phyloP scores from a whole-genome alignment of 35 echinoderm and acorn worm species.

The Eucidaris tribuloides region DNA sequence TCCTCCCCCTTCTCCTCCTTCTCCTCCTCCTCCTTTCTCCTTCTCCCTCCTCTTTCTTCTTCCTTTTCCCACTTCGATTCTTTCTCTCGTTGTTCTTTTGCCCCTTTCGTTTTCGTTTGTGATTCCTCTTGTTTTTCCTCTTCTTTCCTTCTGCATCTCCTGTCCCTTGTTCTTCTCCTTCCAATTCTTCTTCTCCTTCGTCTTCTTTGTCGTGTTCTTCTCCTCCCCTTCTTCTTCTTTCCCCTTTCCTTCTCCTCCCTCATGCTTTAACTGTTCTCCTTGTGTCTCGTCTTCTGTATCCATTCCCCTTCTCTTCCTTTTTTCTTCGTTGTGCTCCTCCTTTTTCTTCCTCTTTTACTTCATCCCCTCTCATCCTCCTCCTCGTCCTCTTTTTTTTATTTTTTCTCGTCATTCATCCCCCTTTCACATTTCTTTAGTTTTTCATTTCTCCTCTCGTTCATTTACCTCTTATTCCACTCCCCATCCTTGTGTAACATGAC shows the following conservation, averaged over 20 bases:
- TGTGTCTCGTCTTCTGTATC: background rate
- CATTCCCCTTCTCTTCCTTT: no score
- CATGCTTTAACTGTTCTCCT: background rate
- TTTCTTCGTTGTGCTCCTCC: background rate
- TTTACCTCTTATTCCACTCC: background rate
- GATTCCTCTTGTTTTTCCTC: background rate
- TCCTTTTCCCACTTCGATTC: background rate
- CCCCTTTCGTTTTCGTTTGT: background rate
- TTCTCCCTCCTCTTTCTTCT: background rate
- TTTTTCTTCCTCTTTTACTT: background rate
- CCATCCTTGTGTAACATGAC: background rate
- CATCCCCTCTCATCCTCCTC: background rate
- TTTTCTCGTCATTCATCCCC: background rate
- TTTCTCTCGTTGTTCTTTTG: background rate
- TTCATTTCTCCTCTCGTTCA: slow-evolving; percentile 3
- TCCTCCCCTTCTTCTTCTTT: background rate
- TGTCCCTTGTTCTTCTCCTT: background rate
- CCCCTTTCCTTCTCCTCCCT: background rate
- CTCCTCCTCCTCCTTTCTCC: background rate
- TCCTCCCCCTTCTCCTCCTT: background rate
- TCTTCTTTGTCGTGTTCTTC: background rate
- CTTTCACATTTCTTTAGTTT: background rate
- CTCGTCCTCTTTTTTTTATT: background rate
- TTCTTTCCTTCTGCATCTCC: background rate
- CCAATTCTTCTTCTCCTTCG: background rate